Evolutionary conservation across 1,140 invertebrate species (phyloP).

Genomic region (Caenorhabditis briggsae): DNA sequence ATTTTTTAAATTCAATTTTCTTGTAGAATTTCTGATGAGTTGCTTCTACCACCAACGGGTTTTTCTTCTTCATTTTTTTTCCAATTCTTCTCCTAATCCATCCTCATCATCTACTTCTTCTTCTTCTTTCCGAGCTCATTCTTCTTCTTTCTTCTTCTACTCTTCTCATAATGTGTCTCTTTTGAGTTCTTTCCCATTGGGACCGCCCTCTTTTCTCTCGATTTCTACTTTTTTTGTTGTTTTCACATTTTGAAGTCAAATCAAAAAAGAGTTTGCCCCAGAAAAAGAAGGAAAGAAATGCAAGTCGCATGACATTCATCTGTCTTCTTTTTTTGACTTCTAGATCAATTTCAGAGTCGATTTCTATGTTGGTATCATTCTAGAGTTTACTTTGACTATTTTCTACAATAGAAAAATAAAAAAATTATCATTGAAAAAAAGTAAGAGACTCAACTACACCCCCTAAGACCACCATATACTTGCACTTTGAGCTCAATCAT

Average conservation of each 20-base stretch:
- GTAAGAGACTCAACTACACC: no score
- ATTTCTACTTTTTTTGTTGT: constrained; percentile 16
- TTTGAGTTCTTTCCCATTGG: constrained; percentile 2
- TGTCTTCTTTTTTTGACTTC: not conserved
- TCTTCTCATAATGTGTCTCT: constrained; percentile 17
- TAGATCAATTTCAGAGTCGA: not conserved
- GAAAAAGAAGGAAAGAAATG: not conserved
- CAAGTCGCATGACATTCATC: constrained; percentile 19
- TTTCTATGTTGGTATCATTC: no score
- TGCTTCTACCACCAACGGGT: not conserved
- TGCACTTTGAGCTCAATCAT: no score
- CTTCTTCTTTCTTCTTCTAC: not conserved
- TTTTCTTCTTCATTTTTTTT: not conserved
- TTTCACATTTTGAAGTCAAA: constrained; percentile 26
- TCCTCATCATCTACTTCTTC: constrained; percentile 5
- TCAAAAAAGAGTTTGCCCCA: not conserved
- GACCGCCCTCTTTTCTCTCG: not conserved
- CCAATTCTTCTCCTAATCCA: constrained; percentile 42
- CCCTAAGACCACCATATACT: no score
- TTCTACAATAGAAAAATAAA: no score
- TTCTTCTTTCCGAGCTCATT: not conserved
- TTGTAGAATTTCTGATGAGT: not conserved
- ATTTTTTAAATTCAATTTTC: no score
- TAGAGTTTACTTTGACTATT: no score
- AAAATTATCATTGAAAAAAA: no score